A percentile compares a stretch with the other conserved stretches of the same genome.
These are phyloP conservation scores for Scomber scombrus DNA, from an alignment of 2,113 vertebrate species.

Conservation along the genomic window DNA sequence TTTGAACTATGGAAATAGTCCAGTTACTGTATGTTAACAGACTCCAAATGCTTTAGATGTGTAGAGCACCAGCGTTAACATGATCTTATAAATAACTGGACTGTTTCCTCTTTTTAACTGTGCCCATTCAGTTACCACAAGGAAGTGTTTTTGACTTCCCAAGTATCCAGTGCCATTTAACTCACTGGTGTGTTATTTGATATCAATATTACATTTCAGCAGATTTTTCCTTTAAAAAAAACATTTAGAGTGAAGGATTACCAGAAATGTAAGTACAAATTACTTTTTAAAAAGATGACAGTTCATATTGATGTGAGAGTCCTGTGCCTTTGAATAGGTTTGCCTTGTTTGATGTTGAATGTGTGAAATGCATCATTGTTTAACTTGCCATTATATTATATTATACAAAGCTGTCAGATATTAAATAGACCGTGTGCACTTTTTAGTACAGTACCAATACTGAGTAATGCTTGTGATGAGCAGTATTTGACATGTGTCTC, in stretches of 20 bases:
- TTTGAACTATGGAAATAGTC: slow-evolving; percentile 30
- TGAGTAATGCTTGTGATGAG: slow-evolving; percentile 90
- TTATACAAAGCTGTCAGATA: slow-evolving; percentile 87
- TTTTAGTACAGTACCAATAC: slow-evolving; percentile 91
- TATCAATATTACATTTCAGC: slow-evolving; percentile 69
- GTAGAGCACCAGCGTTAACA: slow-evolving; percentile 45
- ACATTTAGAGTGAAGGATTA: slow-evolving; percentile 76
- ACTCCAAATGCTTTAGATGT: slow-evolving; percentile 34
- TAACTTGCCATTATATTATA: slow-evolving; percentile 87
- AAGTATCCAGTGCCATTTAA: slow-evolving; percentile 88
- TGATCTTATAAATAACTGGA: slow-evolving; percentile 31
- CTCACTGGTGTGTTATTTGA: slow-evolving; percentile 80
- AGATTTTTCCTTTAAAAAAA: slow-evolving; percentile 34
- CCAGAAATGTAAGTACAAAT: slow-evolving; percentile 67
- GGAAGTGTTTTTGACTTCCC: slow-evolving; percentile 55
- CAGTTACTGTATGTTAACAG: slow-evolving; percentile 18
- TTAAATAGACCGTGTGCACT: slow-evolving; percentile 89
- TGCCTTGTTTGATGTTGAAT: slow-evolving; percentile 95
- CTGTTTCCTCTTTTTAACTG: slow-evolving; percentile 45
- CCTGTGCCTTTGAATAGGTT: slow-evolving; percentile 94
- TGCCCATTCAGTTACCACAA: slow-evolving; percentile 19
- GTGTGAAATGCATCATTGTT: slow-evolving; percentile 91
- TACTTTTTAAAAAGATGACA: slow-evolving; percentile 65
- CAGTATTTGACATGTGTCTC: slow-evolving; percentile 86
- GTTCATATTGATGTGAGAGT: slow-evolving; percentile 91